phyloP scores from a whole-genome alignment of 2,888 invertebrate species.

The Sinhomidia bicolor region DNA sequence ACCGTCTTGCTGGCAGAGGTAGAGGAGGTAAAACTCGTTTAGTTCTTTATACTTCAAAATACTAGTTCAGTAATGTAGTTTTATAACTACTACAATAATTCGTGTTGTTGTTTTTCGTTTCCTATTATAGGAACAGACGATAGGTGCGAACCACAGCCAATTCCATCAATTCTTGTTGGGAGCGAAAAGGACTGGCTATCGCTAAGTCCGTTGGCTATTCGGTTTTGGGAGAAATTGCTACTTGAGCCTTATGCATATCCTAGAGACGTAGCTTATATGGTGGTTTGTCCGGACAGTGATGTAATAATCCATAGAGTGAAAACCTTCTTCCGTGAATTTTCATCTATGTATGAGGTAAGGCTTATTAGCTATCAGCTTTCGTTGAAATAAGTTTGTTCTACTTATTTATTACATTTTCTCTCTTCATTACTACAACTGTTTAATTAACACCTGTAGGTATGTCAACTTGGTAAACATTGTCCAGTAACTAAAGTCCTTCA shows the following conservation, averaged over 20 bases:
- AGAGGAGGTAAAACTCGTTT: not conserved
- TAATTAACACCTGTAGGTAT: constrained; percentile 84
- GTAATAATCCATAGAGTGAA: constrained; percentile 89
- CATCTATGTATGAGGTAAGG: constrained; percentile 93
- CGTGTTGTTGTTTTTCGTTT: no score
- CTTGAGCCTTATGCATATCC: constrained; percentile 98
- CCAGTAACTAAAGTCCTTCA: constrained; percentile 92
- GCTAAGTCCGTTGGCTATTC: constrained; percentile 95
- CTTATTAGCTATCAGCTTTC: no score
- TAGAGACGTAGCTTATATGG: constrained; percentile 96
- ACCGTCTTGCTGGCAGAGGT: constrained; percentile 95
- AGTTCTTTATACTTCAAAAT: no score
- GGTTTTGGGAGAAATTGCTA: constrained; percentile 98
- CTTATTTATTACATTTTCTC: no score
- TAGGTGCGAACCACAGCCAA: constrained; percentile 98
- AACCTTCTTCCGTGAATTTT: constrained; percentile 95
- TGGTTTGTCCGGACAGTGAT: constrained; percentile 96
- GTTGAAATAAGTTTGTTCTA: no score
- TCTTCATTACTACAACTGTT: no score
- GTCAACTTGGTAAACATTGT: constrained; percentile 95
- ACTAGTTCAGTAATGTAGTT: not conserved
- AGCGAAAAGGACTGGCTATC: constrained; percentile 98
- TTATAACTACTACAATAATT: no score
- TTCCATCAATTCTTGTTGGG: constrained; percentile 96
- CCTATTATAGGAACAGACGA: constrained; percentile 88